Evolutionary conservation across 2,113 vertebrate species (phyloP).

Genomic region (Regulus satrapa): DNA sequence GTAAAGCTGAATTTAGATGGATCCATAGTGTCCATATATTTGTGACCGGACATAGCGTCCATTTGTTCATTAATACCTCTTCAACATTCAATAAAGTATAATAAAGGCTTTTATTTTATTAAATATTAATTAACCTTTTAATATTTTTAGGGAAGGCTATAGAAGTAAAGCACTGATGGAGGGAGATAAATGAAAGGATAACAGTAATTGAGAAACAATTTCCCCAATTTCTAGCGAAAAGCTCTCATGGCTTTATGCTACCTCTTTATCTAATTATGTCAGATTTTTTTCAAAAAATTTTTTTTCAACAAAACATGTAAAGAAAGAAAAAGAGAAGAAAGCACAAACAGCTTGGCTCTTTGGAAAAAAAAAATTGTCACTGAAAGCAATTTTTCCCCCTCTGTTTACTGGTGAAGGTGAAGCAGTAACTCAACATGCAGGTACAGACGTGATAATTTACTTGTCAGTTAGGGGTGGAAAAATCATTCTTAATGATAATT

Average conservation of each 20-base stretch:
- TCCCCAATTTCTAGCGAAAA: background rate
- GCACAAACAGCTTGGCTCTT: slow-evolving; percentile 15
- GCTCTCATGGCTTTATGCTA: background rate
- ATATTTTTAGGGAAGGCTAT: slow-evolving; percentile 42
- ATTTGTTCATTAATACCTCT: slow-evolving; percentile 21
- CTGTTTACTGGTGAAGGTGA: slow-evolving; percentile 35
- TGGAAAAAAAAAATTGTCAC: slow-evolving; percentile 10
- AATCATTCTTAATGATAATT: slow-evolving; percentile 48
- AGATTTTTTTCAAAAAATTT: background rate
- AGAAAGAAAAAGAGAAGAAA: slow-evolving; percentile 29
- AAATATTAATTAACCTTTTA: slow-evolving; percentile 68
- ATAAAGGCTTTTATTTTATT: slow-evolving; percentile 51
- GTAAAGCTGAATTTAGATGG: background rate
- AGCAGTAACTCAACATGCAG: slow-evolving; percentile 35
- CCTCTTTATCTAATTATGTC: background rate
- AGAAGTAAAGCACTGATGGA: slow-evolving; percentile 15
- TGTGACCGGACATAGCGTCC: background rate
- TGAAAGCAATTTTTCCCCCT: slow-evolving; percentile 25
- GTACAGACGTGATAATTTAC: slow-evolving; percentile 47
- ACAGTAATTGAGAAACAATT: background rate
- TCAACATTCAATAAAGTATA: slow-evolving; percentile 61
- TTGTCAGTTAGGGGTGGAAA: slow-evolving; percentile 34
- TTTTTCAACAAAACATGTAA: background rate
- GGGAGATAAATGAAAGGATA: background rate
- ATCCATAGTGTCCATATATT: background rate